These are phyloP conservation scores for Allophyes oxyacanthae DNA, from an alignment of 2,888 invertebrate species.

Conservation along the genomic window DNA sequence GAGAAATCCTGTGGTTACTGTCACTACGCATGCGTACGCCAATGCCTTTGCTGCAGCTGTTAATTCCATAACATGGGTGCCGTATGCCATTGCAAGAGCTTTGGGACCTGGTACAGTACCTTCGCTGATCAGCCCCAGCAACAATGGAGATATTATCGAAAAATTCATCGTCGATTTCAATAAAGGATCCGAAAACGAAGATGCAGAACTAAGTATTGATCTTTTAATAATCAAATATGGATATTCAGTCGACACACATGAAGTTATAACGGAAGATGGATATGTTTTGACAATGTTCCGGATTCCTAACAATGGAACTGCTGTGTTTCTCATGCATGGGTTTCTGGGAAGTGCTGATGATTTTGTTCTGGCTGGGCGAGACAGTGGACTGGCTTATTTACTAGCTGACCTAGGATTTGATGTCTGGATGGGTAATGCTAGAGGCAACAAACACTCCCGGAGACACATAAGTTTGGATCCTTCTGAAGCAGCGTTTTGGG, in stretches of 20 bases:
- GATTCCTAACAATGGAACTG: slow-evolving; percentile 68
- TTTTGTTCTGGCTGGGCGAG: slow-evolving; percentile 71
- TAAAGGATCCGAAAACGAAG: slow-evolving; percentile 60
- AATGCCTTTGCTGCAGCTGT: slow-evolving; percentile 32
- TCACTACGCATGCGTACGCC: neutral
- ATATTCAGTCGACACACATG: slow-evolving; percentile 65
- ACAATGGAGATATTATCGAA: slow-evolving; percentile 7
- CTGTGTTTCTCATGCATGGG: slow-evolving; percentile 79
- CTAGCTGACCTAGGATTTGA: slow-evolving; percentile 91
- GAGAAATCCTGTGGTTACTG: slow-evolving; percentile 7
- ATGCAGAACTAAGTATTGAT: slow-evolving; percentile 61
- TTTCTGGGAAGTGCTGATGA: slow-evolving; percentile 77
- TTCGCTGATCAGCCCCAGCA: neutral
- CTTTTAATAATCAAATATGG: slow-evolving; percentile 71
- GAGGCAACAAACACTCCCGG: slow-evolving; percentile 92
- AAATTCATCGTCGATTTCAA: slow-evolving; percentile 21
- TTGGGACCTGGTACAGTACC: slow-evolving; percentile 2
- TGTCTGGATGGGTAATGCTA: slow-evolving; percentile 94
- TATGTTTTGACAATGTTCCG: slow-evolving; percentile 70
- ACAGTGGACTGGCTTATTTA: slow-evolving; percentile 76
- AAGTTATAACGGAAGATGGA: slow-evolving; percentile 71
- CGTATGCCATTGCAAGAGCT: slow-evolving; percentile 9
- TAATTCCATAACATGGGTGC: slow-evolving; percentile 27
- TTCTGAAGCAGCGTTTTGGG: slow-evolving; percentile 88
- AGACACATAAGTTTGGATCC: slow-evolving; percentile 82